These are phyloP conservation scores for Hetaerina titia DNA, from an alignment of 2,888 invertebrate genomes.

Conservation along the genomic window DNA sequence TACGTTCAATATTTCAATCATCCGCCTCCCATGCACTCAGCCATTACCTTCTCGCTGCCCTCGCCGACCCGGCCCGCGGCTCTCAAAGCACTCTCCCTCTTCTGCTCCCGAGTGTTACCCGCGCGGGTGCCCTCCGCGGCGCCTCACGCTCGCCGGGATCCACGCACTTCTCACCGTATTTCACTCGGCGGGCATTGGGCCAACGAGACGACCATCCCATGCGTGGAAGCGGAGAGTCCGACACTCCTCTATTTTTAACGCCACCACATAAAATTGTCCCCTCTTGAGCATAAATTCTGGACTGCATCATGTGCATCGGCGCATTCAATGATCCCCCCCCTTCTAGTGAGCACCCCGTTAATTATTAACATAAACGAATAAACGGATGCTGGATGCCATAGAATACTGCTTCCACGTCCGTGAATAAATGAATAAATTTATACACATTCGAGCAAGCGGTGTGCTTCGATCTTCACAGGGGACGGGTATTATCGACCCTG, in stretches of 20 bases:
- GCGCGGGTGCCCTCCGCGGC: neutral
- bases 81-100: neutral
- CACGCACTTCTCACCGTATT: constrained; percentile 22
- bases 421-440: neutral
- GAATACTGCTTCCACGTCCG: neutral
- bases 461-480: neutral
- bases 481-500: neutral
- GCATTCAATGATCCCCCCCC: neutral
- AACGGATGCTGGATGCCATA: neutral
- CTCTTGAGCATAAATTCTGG: neutral
- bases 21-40: neutral
- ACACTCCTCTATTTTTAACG: constrained; percentile 43
- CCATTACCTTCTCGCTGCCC: neutral
- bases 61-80: neutral
- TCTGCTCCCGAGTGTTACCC: neutral
- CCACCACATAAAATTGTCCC: neutral
- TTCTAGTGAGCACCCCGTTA: neutral
- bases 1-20: neutral
- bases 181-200: constrained; percentile 30
- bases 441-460: neutral
- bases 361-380: neutral
- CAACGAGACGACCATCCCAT: neutral
- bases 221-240: neutral
- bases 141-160: neutral
- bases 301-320: neutral